These are phyloP conservation scores for Pyrrhosoma nymphula DNA, from an alignment of 2,888 invertebrate genomes.

Conservation along the genomic window DNA sequence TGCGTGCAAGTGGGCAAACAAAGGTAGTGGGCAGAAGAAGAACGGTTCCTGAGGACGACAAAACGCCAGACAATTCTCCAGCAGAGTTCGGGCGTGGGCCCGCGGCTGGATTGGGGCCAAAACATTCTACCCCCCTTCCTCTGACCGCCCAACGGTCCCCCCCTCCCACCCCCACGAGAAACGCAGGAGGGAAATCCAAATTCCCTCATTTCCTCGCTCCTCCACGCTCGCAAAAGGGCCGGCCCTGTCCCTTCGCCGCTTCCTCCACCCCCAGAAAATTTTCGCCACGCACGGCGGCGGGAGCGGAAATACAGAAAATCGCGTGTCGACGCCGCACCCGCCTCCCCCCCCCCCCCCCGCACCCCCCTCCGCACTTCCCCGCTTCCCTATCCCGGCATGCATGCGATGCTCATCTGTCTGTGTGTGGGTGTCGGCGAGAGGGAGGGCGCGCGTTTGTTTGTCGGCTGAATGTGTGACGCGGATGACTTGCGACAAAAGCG, in stretches of 20 bases:
- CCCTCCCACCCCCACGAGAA: neutral
- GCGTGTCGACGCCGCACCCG: constrained; percentile 13
- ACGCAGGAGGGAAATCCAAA: neutral
- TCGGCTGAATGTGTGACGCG: constrained; percentile 18
- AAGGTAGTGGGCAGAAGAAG: neutral
- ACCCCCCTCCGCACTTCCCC: neutral
- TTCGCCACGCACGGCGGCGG: constrained; percentile 2
- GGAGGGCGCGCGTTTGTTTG: neutral
- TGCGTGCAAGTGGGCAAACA: neutral
- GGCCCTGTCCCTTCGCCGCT: neutral
- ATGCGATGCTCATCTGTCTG: neutral
- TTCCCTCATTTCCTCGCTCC: neutral
- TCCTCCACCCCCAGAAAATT: neutral
- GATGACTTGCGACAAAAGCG: constrained; percentile 38
- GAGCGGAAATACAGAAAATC: constrained; percentile 28
- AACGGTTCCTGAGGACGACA: neutral
- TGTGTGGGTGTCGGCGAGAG: neutral
- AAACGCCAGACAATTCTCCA: neutral
- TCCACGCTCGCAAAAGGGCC: neutral
- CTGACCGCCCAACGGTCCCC: neutral
- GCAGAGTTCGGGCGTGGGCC: neutral
- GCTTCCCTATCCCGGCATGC: neutral
- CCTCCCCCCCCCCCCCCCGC: neutral
- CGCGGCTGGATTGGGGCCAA: neutral
- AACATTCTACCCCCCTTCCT: neutral